A percentile compares a stretch with the other conserved stretches of the same genome.
Evolutionary conservation across 2,888 invertebrate genomes (phyloP).

Genomic region (Pocota personata): DNA sequence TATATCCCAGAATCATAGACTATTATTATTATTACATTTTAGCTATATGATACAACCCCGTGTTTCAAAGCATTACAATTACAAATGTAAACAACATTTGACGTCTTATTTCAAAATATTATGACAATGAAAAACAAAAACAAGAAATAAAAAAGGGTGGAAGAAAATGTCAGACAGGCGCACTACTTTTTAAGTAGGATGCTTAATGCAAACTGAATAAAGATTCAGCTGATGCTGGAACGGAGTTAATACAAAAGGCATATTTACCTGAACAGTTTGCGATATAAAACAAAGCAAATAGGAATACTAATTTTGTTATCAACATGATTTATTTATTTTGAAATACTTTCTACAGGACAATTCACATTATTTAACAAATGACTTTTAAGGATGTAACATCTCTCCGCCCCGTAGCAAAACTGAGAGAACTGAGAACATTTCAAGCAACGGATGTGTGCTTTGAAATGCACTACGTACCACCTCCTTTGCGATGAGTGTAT

Average conservation of each 20-base stretch:
- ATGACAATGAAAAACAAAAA: background rate
- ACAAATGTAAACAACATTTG: background rate
- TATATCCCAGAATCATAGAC: background rate
- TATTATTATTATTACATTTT: background rate
- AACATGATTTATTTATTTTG: slow-evolving; percentile 36
- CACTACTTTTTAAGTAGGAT: background rate
- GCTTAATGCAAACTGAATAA: background rate
- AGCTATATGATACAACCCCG: background rate
- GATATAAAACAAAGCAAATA: slow-evolving; percentile 21
- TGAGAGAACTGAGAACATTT: background rate
- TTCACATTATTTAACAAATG: background rate
- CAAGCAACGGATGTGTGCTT: background rate
- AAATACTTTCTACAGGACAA: background rate
- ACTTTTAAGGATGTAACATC: background rate
- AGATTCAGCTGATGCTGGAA: background rate
- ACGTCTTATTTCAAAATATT: background rate
- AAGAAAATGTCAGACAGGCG: slow-evolving; percentile 15
- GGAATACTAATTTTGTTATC: slow-evolving; percentile 38
- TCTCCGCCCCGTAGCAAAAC: background rate
- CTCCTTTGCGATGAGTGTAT: background rate
- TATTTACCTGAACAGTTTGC: slow-evolving; percentile 46
- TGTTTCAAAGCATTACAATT: background rate
- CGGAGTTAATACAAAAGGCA: background rate
- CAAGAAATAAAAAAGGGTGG: background rate
- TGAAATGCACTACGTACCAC: background rate